Conservation (phyloP, 2,888 invertebrate genomes). For the Platerodrilus igneus region DNA sequence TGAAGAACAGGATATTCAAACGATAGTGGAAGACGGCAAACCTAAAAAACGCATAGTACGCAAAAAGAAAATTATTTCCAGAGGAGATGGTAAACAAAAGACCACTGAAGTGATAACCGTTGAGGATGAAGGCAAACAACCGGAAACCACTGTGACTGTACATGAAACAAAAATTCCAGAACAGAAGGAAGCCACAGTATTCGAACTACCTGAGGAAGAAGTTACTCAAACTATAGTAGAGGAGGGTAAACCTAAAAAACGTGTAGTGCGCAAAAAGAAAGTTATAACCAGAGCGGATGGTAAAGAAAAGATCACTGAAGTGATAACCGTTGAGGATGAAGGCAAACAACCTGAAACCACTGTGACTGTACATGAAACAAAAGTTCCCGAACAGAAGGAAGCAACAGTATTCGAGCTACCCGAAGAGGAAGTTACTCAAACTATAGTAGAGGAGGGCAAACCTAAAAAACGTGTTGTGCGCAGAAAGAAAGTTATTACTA, state of each 20-base stretch:
- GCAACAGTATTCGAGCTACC: constrained; percentile 37
- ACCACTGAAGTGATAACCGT: too few species aligned
- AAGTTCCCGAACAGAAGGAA: constrained; percentile 30
- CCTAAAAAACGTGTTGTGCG: constrained; percentile 39
- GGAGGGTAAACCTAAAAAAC: constrained; percentile 22
- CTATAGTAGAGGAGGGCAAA: constrained; percentile 30
- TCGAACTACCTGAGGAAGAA: too few species aligned
- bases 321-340: constrained; percentile 34
- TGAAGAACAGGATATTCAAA: too few species aligned
- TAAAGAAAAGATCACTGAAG: constrained; percentile 20
- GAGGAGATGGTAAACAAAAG: too few species aligned
- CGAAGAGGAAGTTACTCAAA: constrained; percentile 34
- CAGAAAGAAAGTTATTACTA: constrained; percentile 46
- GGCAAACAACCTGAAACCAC: constrained; percentile 25
- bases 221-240: constrained; percentile 20
- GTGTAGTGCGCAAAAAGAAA: constrained; percentile 12
- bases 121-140: too few species aligned
- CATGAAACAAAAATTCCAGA: too few species aligned
- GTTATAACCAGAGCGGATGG: constrained; percentile 14
- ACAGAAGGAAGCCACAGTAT: too few species aligned
- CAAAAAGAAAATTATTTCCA: too few species aligned
- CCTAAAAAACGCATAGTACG: too few species aligned
- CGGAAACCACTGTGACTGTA: too few species aligned
- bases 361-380: constrained; percentile 20
- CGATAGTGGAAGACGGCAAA: too few species aligned